These are phyloP conservation scores for Archips xylosteana DNA, from an alignment of 2,888 invertebrate genomes.

Conservation along the genomic window DNA sequence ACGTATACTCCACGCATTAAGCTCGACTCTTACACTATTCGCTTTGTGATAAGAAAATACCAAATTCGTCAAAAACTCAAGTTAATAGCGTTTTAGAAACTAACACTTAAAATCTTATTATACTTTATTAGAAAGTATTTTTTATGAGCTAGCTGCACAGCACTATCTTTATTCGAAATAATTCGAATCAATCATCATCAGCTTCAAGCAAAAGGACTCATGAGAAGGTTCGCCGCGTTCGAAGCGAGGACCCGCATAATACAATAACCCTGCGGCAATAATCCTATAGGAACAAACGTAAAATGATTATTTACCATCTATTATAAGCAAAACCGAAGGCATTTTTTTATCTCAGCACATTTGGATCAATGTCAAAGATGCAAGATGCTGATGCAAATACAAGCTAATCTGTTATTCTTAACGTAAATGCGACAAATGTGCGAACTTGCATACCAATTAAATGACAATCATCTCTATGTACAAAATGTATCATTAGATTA, in stretches of 20 bases:
- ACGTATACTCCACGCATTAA: not conserved
- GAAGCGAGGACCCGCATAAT: not conserved
- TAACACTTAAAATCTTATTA: constrained; percentile 7
- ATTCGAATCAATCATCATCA: not conserved
- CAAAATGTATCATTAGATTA: constrained; percentile 41
- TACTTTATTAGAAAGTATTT: constrained; percentile 1
- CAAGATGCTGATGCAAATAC: constrained; percentile 22
- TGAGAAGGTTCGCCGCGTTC: not conserved
- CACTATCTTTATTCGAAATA: not conserved
- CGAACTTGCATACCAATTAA: constrained; percentile 45
- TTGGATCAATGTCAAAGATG: constrained; percentile 16
- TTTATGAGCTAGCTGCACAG: constrained; percentile 3
- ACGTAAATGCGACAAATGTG: constrained; percentile 52
- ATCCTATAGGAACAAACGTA: constrained; percentile 44
- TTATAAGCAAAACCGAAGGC: constrained; percentile 13
- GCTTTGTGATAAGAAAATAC: not conserved
- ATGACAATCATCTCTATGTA: constrained; percentile 43
- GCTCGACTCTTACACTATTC: not conserved
- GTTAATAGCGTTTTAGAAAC: constrained; percentile 6
- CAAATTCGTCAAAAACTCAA: constrained; percentile 16
- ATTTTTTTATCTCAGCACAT: constrained; percentile 3
- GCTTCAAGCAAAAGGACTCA: not conserved
- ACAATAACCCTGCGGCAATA: constrained; percentile 34
- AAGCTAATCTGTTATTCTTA: constrained; percentile 45
- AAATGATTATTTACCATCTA: constrained; percentile 33